Conservation (phyloP, 1,140 invertebrate species). For the Hylyphantes graminicola region DNA sequence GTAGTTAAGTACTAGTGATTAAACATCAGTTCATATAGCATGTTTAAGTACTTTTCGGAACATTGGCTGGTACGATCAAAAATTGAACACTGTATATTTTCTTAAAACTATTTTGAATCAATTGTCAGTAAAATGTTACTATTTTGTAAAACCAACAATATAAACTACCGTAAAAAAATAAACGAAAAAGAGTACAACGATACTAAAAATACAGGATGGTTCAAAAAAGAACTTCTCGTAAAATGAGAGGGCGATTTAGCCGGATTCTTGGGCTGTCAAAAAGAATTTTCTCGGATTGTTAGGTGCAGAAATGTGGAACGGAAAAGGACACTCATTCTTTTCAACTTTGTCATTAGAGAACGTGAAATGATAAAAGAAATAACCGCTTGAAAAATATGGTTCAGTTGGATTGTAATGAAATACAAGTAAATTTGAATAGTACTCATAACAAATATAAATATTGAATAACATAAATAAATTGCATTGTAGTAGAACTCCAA, state of each 20-base stretch:
- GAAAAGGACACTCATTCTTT: conserved; percentile 3
- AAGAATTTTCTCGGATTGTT: conserved; percentile 14
- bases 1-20: too few relatives aligned
- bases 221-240: conserved; percentile 6
- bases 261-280: conserved; percentile 29
- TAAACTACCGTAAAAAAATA: background rate
- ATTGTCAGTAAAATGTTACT: background rate
- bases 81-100: too few relatives aligned
- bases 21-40: too few relatives aligned
- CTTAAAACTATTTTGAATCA: background rate
- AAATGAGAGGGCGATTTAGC: conserved; percentile 28
- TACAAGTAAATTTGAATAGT: too few relatives aligned
- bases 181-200: background rate
- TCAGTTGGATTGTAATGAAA: too few relatives aligned
- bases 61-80: too few relatives aligned
- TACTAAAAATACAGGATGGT: background rate
- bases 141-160: background rate
- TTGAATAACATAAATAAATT: too few relatives aligned
- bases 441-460: too few relatives aligned
- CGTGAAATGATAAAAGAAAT: too few relatives aligned
- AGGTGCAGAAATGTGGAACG: conserved; percentile 21
- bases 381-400: too few relatives aligned
- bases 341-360: background rate
- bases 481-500: too few relatives aligned
- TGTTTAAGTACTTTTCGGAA: too few relatives aligned